A percentile compares a stretch with the other conserved stretches of the same genome.
These are phyloP conservation scores for Crocallis elinguaria DNA, from an alignment of 2,888 invertebrate species.

Conservation along the genomic window DNA sequence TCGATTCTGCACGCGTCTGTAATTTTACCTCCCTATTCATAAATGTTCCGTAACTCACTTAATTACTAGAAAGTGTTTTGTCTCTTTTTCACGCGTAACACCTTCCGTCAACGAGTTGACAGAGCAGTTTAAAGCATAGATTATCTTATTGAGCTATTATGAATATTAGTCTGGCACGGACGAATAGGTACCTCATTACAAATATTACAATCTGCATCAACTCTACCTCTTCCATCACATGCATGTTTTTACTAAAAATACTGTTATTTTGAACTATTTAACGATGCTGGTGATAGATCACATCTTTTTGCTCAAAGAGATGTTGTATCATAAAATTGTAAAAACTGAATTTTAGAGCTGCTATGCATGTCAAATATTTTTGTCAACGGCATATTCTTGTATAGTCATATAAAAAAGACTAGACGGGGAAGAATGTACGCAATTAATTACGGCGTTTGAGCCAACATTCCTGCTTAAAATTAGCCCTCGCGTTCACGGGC, in stretches of 20 bases:
- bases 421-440: slow-evolving; percentile 61
- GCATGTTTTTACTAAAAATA: slow-evolving; percentile 10
- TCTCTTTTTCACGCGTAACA: too few relatives aligned
- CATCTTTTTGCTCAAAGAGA: slow-evolving; percentile 14
- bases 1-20: too few relatives aligned
- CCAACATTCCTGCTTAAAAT: slow-evolving; percentile 75
- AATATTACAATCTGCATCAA: neutral
- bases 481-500: slow-evolving; percentile 68
- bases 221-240: slow-evolving; percentile 4
- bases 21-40: too few relatives aligned
- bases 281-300: slow-evolving; percentile 16
- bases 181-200: too few relatives aligned
- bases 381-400: slow-evolving; percentile 36
- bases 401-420: slow-evolving; percentile 56
- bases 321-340: slow-evolving; percentile 11
- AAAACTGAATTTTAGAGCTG: slow-evolving; percentile 16
- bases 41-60: too few relatives aligned
- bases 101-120: too few relatives aligned
- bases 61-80: too few relatives aligned
- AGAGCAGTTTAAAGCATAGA: too few relatives aligned
- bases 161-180: too few relatives aligned
- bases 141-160: too few relatives aligned
- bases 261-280: slow-evolving; percentile 22
- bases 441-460: slow-evolving; percentile 69
- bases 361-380: slow-evolving; percentile 37